Conservation (phyloP, 2,113 vertebrate species). For the Carassius gibelio region DNA sequence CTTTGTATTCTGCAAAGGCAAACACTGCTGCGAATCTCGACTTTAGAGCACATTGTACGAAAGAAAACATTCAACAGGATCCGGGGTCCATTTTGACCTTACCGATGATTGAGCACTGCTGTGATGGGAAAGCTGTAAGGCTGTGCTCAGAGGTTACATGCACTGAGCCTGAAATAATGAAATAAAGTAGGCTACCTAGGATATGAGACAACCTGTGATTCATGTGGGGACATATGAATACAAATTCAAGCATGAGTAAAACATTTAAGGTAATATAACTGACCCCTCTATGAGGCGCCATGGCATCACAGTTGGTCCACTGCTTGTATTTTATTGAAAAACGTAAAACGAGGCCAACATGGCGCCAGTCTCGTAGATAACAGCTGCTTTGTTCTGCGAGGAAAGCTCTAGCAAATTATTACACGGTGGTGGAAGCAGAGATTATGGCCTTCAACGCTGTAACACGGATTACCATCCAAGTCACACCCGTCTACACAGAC, state of each 20-base stretch:
- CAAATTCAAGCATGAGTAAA: not conserved
- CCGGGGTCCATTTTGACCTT: conserved; percentile 25
- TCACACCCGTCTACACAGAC: conserved; percentile 20
- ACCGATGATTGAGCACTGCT: conserved; percentile 4
- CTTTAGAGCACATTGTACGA: not conserved
- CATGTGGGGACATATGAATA: not conserved
- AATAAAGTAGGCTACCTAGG: not conserved
- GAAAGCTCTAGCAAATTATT: conserved; percentile 34
- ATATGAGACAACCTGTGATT: not conserved
- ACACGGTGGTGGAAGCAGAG: conserved; percentile 53
- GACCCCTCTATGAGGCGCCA: conserved; percentile 41
- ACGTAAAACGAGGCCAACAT: conserved; percentile 72
- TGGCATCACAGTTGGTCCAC: conserved; percentile 17
- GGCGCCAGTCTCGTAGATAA: conserved; percentile 55
- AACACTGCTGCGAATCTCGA: not conserved
- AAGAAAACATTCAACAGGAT: conserved; percentile 41
- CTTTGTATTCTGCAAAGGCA: not conserved
- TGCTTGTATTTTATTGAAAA: conserved; percentile 33
- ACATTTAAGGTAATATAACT: not conserved
- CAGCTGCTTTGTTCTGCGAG: conserved; percentile 61
- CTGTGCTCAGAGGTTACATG: not conserved
- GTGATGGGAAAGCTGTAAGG: not conserved
- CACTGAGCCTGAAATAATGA: not conserved
- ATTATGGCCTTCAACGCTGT: conserved; percentile 56
- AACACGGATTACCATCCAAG: conserved; percentile 50